Percentiles rank a stretch among this genome's conserved stretches.
Conservation (phyloP, 92 coral and sea anemone genomes). For the Zoanthus sociatus region DNA sequence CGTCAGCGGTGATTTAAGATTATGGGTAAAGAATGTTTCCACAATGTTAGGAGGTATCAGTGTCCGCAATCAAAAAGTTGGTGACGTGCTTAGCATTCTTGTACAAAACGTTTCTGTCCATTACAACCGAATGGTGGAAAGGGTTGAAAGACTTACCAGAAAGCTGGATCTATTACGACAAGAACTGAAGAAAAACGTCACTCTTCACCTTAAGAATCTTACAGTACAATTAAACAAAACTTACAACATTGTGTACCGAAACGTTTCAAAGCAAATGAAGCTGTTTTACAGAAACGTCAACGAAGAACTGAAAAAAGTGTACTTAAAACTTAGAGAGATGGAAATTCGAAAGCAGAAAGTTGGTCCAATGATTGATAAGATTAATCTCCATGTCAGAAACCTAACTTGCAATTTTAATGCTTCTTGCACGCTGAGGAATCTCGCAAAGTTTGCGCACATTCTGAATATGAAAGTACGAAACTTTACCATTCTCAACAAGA, state of each 20-base stretch:
- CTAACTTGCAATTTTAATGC: conserved; percentile 80
- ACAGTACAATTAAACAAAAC: conserved; percentile 50
- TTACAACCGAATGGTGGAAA: conserved; percentile 55
- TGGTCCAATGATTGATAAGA: conserved; percentile 75
- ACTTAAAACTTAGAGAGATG: conserved; percentile 67
- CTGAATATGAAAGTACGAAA: conserved; percentile 53
- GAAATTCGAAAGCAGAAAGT: conserved; percentile 77
- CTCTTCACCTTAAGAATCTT: conserved; percentile 27
- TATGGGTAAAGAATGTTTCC: conserved; percentile 80
- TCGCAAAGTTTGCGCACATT: conserved; percentile 54
- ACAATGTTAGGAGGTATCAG: conserved; percentile 69
- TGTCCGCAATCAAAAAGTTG: conserved; percentile 68
- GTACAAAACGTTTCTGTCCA: conserved; percentile 69
- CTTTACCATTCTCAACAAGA: conserved; percentile 69
- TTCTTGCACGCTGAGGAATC: conserved; percentile 74
- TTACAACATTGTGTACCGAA: conserved; percentile 56
- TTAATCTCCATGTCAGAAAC: conserved; percentile 52
- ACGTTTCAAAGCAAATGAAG: conserved; percentile 30
- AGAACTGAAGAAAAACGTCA: conserved; percentile 63
- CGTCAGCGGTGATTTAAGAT: conserved; percentile 73
- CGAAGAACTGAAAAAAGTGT: conserved; percentile 59
- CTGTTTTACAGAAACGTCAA: conserved; percentile 43
- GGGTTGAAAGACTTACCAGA: conserved; percentile 56
- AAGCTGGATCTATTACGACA: conserved; percentile 61
- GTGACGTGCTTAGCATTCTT: conserved; percentile 54